Base-by-base conservation (phyloP, 2,888 invertebrate genomes). In the Epirrhoe tristata region DNA sequence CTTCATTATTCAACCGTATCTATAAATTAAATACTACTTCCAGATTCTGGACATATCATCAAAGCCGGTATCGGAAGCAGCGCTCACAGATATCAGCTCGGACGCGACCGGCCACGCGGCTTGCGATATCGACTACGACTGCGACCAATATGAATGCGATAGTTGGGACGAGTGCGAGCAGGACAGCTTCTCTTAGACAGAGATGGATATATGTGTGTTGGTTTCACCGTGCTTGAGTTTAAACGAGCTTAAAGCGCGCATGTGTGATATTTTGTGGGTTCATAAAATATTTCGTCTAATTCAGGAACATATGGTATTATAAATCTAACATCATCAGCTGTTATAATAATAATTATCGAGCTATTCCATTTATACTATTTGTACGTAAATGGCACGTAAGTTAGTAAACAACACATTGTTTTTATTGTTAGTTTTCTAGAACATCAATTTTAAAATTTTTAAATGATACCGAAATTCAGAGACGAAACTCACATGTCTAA, bases 121-220 rank as follows among this genome's bases (percentile, higher is more conserved):
- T 2, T 93, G 93, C 79, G 94, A 94, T 79, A 93, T 94, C 77
- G 94, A 93, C 83, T 92, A 90, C 80, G 94, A 94, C 73, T 88
- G 87, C 77, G 94, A 93, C 66, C 93, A 90, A 63, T 92, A 92
- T 82, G 93, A 92, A 65, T 92, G 91, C 78, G 93, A 94, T 80
- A 92, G 92, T 83, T 94, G 94, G 94, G 94, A 94, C 80, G 93
- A 94, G 84, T 93, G 93, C 79, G 94, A 94, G 79, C 93, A 93
- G 82, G 94, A 94, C 77, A 93, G 94, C 87, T 93, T 94, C 84
- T 94, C 93, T 0, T 93, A 91, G 74, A 66, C 53, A 55, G 63
- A 58, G 60, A 66, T n/a, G 1, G 50, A 51, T 16, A 51, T 10
- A 17, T 16, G 6, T 4, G 14, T 3, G n/a, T 46, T 7, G 6